Base-by-base conservation (phyloP, 2,113 vertebrate genomes). In the Lathamus discolor region DNA sequence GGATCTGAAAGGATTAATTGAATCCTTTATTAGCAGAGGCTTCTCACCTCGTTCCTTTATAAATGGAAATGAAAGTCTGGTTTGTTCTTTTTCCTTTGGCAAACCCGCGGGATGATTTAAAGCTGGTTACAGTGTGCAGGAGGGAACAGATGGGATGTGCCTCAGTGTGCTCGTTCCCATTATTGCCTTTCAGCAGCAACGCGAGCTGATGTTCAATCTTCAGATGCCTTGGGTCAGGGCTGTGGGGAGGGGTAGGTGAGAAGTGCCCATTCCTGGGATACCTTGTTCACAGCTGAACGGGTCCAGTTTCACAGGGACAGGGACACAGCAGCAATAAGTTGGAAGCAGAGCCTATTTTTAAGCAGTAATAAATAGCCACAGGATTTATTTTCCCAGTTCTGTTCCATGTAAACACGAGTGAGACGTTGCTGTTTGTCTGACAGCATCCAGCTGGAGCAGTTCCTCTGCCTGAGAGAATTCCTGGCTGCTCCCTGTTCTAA, bases 1-100 rank as follows among this genome's bases (percentile, higher is more conserved):
- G 0, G 0, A n/a, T 14, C 72, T 33, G 4, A 41, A 83, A 74
- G 46, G 37, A 35, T 18, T n/a, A 52, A 86, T 2, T 10, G 28
- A 23, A 33, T 10, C 28, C 51, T 94, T 67, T 11, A n/a, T 59
- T 2, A 61, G 80, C 23, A 39, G 35, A 33, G 81, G 48, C 46
- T 62, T 79, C 72, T 66, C 66, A 9, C 15, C 8, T 35, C 59
- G 63, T 14, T 77, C 54, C 43, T 55, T 74, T 35, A 6, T 31
- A 17, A 52, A 33, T 33, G 16, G 39, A 70, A 87, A 25, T 5
- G 4, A 49, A 57, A 7, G 39, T 5, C 17, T 13, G 5, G 5
- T 85, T 75, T 67, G 0, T 35, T 29, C 5, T 5, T 28, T 77
- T 41, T 39, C 6, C 6, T 19, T 17, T 9, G 64, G 59, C 54